Evolutionary conservation across 2,888 invertebrate genomes (phyloP).

Genomic region (Mesodorylaimus sp.): DNA sequence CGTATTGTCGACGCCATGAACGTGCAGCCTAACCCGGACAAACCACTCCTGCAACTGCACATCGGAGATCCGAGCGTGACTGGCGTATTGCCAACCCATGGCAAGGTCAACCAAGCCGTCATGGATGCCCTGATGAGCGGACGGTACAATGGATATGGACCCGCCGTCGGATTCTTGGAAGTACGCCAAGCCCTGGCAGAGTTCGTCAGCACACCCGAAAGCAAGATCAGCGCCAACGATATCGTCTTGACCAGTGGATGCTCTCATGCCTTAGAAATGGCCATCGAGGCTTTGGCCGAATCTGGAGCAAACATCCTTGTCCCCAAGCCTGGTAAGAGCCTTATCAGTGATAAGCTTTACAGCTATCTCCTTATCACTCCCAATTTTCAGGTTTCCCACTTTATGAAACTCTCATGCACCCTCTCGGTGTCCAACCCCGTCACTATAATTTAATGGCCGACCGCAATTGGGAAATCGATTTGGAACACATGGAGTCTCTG

Average conservation of each 20-base stretch:
- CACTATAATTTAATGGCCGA: conserved; percentile 2
- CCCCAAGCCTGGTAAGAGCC: conserved; percentile 66
- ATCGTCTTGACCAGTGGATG: conserved; percentile 85
- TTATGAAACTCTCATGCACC: conserved; percentile 25
- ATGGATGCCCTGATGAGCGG: conserved; percentile 18
- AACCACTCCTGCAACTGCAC: conserved; percentile 53
- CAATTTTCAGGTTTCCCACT: conserved; percentile 30
- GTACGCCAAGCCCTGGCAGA: conserved; percentile 9
- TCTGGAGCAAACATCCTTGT: conserved; percentile 78
- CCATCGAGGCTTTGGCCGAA: conserved; percentile 67
- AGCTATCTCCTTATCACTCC: no score
- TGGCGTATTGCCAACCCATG: conserved; percentile 22
- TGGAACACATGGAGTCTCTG: conserved; percentile 62
- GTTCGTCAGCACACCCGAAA: conserved; percentile 5
- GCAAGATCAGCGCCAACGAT: conserved; percentile 42
- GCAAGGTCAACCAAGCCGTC: conserved; percentile 13
- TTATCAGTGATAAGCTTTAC: no score
- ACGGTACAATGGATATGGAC: conserved; percentile 26
- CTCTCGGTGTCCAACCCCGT: conserved; percentile 20
- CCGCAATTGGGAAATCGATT: conserved; percentile 62
- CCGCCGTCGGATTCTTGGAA: conserved; percentile 20
- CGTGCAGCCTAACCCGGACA: conserved; percentile 75
- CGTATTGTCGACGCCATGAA: conserved; percentile 74
- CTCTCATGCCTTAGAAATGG: conserved; percentile 79
- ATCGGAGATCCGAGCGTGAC: conserved; percentile 32